These are phyloP conservation scores for Heliconius erato DNA, from an alignment of 2,888 invertebrate genomes.

Conservation along the genomic window DNA sequence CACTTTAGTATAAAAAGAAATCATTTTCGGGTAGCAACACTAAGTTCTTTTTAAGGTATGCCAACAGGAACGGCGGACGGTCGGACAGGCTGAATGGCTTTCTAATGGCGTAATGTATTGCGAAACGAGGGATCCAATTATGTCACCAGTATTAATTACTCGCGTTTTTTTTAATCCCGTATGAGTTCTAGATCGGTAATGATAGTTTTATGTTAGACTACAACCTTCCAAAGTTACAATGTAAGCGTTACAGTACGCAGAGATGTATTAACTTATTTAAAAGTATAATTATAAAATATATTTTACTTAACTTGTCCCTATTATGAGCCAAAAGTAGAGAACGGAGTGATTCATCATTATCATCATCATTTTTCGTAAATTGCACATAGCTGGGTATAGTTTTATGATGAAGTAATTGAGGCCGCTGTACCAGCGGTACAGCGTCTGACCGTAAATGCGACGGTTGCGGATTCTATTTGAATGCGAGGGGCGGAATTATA, in stretches of 20 bases:
- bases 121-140: constrained; percentile 79
- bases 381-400: too few relatives aligned
- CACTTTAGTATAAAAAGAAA: background rate
- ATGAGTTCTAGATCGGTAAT: constrained; percentile 22
- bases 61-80: constrained; percentile 75
- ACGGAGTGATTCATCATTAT: background rate
- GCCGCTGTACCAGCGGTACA: too few relatives aligned
- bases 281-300: background rate
- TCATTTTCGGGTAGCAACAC: constrained; percentile 48
- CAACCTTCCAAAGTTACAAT: background rate
- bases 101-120: constrained; percentile 82
- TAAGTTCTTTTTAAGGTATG: constrained; percentile 63
- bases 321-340: too few relatives aligned
- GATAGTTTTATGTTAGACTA: constrained; percentile 1
- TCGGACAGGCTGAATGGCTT: constrained; percentile 72
- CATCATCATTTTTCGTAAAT: background rate
- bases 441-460: background rate
- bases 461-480: background rate
- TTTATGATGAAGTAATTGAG: too few relatives aligned
- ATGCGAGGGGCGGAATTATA: rapidly evolving
- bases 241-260: background rate
- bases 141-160: constrained; percentile 80
- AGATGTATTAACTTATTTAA: background rate
- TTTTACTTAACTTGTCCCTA: background rate
- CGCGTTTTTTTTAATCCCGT: constrained; percentile 49